Evolutionary conservation across 2,888 invertebrate species (phyloP).

Genomic region (Theodoxus fluviatilis): DNA sequence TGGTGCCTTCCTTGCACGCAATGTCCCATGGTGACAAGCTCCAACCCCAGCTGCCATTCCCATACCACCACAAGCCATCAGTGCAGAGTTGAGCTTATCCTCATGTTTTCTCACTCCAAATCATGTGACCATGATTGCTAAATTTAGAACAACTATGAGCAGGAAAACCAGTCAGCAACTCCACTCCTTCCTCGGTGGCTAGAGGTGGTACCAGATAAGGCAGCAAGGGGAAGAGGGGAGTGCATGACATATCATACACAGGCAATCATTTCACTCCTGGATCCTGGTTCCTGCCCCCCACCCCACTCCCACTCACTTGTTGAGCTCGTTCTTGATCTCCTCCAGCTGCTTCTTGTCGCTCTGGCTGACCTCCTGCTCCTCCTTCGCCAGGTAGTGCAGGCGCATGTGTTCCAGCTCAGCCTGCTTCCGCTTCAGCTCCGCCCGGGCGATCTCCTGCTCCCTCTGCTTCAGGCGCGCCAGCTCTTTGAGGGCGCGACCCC

Average conservation of each 20-base stretch:
- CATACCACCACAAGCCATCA: no score
- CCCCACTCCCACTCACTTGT: constrained; percentile 53
- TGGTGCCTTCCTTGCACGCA: no score
- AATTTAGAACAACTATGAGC: no score
- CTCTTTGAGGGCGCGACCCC: constrained; percentile 65
- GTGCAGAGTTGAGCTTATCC: no score
- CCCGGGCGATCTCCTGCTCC: constrained; percentile 61
- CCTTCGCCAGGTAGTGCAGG: constrained; percentile 63
- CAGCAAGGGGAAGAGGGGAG: background rate
- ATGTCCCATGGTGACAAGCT: no score
- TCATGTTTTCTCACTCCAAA: no score
- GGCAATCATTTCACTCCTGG: background rate
- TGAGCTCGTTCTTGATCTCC: constrained; percentile 62
- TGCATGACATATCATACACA: no score
- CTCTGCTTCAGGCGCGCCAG: constrained; percentile 63
- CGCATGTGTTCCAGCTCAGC: constrained; percentile 64
- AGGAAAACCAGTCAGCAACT: background rate
- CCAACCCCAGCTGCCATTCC: no score
- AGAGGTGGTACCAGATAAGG: background rate
- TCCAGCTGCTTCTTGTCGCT: constrained; percentile 60
- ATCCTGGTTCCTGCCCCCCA: background rate
- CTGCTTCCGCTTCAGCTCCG: constrained; percentile 55
- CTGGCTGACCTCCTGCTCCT: constrained; percentile 63
- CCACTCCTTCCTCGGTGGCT: background rate
- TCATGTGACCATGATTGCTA: no score